Evolutionary conservation across 2,797 vertebrate species (phyloP), one percentile per base, ranked within the genome.

Genomic region (Darevskia nairensis): DNA sequence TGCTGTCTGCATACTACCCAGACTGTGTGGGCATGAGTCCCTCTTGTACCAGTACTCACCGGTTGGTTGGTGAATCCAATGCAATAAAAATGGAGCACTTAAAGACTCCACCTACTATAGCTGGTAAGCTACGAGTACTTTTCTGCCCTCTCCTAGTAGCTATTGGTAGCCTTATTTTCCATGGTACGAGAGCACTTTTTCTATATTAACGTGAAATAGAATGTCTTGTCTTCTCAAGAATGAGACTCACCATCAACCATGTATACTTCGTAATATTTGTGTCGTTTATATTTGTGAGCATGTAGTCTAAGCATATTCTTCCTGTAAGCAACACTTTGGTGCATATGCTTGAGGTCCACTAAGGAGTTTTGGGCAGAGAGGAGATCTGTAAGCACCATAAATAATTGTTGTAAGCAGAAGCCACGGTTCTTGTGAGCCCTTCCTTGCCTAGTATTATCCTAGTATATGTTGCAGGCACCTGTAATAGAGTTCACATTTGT

Each of bases 11-110:
- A 10, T 99, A 99, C 96, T 99, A 99, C 95, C 99, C 99, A 0
- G 99, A 99, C 97, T 99, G 99, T n/a, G 99, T 99, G 86, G 99
- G 99, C 83, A 99, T 99, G 98, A 99, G 98, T 95, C 99, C 99
- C 1, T 99, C 99, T 7, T 98, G 98, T 69, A 97, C 97, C 78
- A 96, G 96, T 95, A 97, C 97, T 95, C 97, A 95, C 89, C 90
- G 90, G 72, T 97, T 96, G 89, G 96, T 89, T 90, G 90, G 95
- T 8, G 97, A 98, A 84, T 82, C 94, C 95, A 97, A 93, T 93
- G 95, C 97, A 39, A 95, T 94, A 90, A 98, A 98, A 91, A 96
- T 96, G 8, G 98, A 99, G 84, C 98, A 97, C 92, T 95, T 97
- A 92, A 97, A 96, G 92, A 94, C 79, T 0, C 82, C 93, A 84